Percentiles rank a stretch among this genome's conserved stretches.
Evolutionary conservation across 2,113 vertebrate genomes (phyloP).

Genomic region (Onychostruthus taczanowskii): DNA sequence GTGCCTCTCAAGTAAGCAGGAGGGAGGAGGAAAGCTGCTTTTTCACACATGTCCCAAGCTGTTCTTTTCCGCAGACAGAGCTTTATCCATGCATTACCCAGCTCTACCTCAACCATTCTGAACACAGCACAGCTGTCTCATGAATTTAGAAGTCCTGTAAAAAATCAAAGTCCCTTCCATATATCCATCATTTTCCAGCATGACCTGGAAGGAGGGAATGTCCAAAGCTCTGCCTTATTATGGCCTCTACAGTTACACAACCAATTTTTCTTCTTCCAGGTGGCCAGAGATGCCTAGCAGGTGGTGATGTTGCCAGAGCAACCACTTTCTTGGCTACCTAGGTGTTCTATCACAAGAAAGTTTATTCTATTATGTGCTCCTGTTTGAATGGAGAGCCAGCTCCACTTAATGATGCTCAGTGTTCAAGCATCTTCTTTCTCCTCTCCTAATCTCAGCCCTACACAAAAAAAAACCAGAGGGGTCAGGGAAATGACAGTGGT

Average conservation of each 20-base stretch:
- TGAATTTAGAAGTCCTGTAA: not conserved
- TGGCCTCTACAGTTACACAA: rapidly evolving
- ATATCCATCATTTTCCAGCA: not conserved
- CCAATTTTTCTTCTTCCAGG: not conserved
- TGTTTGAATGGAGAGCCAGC: not conserved
- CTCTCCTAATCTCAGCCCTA: not conserved
- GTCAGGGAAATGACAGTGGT: not conserved
- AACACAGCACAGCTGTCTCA: not conserved
- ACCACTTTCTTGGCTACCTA: not conserved
- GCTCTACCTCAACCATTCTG: not conserved
- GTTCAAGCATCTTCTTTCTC: not conserved
- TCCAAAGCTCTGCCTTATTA: rapidly evolving
- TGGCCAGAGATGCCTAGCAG: not conserved
- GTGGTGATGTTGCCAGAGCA: not conserved
- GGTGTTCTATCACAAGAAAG: not conserved
- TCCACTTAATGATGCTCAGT: not conserved
- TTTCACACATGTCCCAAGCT: not conserved
- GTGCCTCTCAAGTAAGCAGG: not conserved
- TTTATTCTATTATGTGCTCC: not conserved
- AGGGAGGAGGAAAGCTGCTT: not conserved
- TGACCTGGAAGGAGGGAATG: not conserved
- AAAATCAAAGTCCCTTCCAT: not conserved
- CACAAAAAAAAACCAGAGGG: rapidly evolving
- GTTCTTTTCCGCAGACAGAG: not conserved
- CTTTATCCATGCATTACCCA: rapidly evolving